A percentile compares a stretch with the other conserved stretches of the same genome.
Conservation (phyloP, 2,113 vertebrate species). For the Sylvietta virens region DNA sequence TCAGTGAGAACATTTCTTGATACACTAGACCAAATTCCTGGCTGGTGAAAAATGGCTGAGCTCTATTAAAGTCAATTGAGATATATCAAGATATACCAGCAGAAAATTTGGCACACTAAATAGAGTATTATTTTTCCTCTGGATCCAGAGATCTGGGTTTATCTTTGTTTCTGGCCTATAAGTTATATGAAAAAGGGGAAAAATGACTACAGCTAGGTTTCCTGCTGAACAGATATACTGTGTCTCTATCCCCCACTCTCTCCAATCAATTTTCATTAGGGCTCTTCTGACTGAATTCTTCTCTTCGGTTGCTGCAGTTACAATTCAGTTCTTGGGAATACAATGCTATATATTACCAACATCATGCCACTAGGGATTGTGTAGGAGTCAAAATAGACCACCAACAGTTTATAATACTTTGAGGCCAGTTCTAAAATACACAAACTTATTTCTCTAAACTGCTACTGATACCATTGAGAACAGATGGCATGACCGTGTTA, state of each 20-base stretch:
- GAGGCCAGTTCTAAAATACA: not conserved
- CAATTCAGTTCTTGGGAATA: not conserved
- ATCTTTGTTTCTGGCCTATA: constrained; percentile 35
- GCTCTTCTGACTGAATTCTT: not conserved
- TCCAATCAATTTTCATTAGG: constrained; percentile 51
- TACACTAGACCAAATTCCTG: not conserved
- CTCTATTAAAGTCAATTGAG: constrained; percentile 10
- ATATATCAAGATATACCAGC: not conserved
- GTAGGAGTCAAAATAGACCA: not conserved
- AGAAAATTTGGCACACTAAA: constrained; percentile 33
- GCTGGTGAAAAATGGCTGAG: not conserved
- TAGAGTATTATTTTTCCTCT: constrained; percentile 15
- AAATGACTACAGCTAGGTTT: not conserved
- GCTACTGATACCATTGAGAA: not conserved
- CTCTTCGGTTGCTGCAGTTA: not conserved
- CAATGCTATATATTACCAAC: not conserved
- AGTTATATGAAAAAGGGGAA: not conserved
- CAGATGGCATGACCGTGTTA: not conserved
- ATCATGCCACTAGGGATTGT: not conserved
- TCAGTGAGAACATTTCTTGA: not conserved
- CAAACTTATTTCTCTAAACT: not conserved
- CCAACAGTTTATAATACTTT: not conserved
- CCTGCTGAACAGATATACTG: not conserved
- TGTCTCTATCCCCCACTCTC: not conserved
- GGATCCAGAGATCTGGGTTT: not conserved